These are phyloP conservation scores for Rhadinocentrus ornatus DNA, from an alignment of 2,797 vertebrate genomes.

Conservation along the genomic window DNA sequence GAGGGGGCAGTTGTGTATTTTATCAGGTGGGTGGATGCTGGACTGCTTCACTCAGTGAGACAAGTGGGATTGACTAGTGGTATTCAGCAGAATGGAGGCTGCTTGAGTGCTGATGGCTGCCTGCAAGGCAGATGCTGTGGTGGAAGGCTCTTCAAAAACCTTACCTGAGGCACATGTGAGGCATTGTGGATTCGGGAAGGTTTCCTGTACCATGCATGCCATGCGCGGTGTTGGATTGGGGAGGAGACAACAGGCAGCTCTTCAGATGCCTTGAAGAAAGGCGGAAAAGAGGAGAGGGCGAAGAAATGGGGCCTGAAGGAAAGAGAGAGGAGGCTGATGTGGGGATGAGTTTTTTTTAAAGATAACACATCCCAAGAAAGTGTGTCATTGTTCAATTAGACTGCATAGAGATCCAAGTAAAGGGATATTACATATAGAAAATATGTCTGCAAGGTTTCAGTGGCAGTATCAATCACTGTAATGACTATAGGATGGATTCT, in stretches of 20 bases:
- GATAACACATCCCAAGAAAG: conserved; percentile 64
- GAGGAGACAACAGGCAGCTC: conserved; percentile 71
- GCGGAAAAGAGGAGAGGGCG: conserved; percentile 36
- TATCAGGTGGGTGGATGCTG: conserved; percentile 84
- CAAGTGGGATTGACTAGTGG: conserved; percentile 83
- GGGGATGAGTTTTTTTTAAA: conserved; percentile 57
- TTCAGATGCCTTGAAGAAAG: conserved; percentile 60
- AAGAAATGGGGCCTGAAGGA: conserved; percentile 12
- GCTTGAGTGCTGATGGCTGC: conserved; percentile 61
- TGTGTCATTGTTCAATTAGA: conserved; percentile 76
- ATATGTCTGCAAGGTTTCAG: conserved; percentile 63
- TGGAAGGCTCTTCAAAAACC: conserved; percentile 65
- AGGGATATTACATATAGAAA: conserved; percentile 65
- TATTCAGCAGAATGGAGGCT: conserved; percentile 76
- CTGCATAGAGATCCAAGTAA: conserved; percentile 63
- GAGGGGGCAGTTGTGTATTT: conserved; percentile 62
- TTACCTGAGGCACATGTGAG: conserved; percentile 72
- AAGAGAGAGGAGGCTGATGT: conserved; percentile 47
- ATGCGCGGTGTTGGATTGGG: conserved; percentile 61
- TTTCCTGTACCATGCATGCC: conserved; percentile 53
- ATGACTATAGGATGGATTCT: conserved; percentile 70
- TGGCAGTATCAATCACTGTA: conserved; percentile 77
- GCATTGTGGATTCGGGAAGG: conserved; percentile 72
- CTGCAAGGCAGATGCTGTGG: conserved; percentile 57
- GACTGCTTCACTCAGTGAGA: conserved; percentile 82